Evolutionary conservation across 2,797 vertebrate species (phyloP), one percentile per base, ranked within the genome.

Genomic region (Mormyrus hasselquistii): DNA sequence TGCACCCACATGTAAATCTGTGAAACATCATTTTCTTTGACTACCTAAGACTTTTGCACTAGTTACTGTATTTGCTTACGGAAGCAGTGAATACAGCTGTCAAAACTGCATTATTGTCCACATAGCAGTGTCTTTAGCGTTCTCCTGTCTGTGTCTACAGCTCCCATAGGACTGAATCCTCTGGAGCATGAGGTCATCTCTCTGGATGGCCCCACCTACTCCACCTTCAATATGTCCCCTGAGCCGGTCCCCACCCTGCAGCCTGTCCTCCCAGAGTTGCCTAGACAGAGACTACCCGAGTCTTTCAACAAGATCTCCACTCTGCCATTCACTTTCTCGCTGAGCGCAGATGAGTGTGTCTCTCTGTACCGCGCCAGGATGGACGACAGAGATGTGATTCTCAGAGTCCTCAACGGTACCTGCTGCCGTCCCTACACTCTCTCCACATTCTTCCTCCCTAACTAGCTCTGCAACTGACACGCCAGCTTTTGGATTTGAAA

Each of bases 131-230:
- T 85, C 0, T 22, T 22, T 49, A 73, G 38, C 14, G 25, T 5
- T 87, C 49, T 34, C 85, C 25, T 29, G 41, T 87, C 53, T 89
- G 53, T 88, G 8, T 88, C 65, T 69, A 6, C 59, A 97, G 96
- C 95, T 92, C 96, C 96, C 16, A 89, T 90, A 0, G 95, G 95
- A 87, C 93, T 96, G 90, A 95, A 96, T 82, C 94, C 93, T 34
- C 87, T 96, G 88, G 96, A 97, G 90, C 94, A 96, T 88, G 96
- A 97, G 91, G 95, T 91, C 89, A 96, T 97, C n/a, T 93, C 95
- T 5, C 90, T 96, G 90, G 96, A 94, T 86, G 8, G 91, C 25
- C 91, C 93, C 90, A 93, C 38, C 76, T 96, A 96, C 93, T 93
- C 94, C 90, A 96, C 96, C 87, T 96, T 96, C 91, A 76, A 88